A percentile compares a stretch with the other conserved stretches of the same genome.
phyloP scores from a whole-genome alignment of 1,140 invertebrate genomes.

The Apis dorsata region DNA sequence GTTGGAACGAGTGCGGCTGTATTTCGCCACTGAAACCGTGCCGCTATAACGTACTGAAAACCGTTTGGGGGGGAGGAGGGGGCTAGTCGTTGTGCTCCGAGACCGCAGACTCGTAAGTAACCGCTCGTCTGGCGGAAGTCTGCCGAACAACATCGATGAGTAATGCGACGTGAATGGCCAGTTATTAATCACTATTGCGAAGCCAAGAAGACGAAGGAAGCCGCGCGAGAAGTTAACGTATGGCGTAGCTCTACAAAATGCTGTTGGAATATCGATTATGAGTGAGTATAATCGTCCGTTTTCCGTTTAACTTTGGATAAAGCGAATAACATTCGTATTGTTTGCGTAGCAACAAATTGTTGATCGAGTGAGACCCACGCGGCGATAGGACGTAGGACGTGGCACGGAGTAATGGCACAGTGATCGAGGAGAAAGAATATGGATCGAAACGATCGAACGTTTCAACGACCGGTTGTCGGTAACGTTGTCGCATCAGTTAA shows the following conservation, averaged over 20 bases:
- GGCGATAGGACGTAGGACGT: too few relatives aligned
- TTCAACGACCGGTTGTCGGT: too few relatives aligned
- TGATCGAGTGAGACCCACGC: too few relatives aligned
- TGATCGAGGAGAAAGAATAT: too few relatives aligned
- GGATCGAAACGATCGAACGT: too few relatives aligned
- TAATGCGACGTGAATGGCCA: constrained; percentile 67
- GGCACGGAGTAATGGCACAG: too few relatives aligned
- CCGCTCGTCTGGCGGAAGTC: constrained; percentile 68
- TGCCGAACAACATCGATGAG: constrained; percentile 63
- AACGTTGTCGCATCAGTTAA: constrained; percentile 20
- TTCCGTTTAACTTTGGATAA: not conserved
- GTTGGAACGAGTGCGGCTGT: not conserved
- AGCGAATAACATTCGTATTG: not conserved
- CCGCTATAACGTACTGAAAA: constrained; percentile 26
- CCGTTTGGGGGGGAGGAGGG: not conserved
- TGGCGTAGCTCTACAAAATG: constrained; percentile 9
- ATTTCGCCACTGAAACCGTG: constrained; percentile 40
- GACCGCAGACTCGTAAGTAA: constrained; percentile 72
- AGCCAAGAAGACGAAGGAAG: constrained; percentile 43
- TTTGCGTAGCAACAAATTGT: not conserved
- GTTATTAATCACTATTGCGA: constrained; percentile 63
- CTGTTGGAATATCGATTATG: constrained; percentile 56
- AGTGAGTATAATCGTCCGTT: constrained; percentile 15
- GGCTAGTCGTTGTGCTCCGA: constrained; percentile 44
- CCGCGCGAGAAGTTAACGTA: constrained; percentile 49